A percentile compares a stretch with the other conserved stretches of the same genome.
Evolutionary conservation across 2,888 invertebrate genomes (phyloP).

Genomic region (Keiferia lycopersicella): DNA sequence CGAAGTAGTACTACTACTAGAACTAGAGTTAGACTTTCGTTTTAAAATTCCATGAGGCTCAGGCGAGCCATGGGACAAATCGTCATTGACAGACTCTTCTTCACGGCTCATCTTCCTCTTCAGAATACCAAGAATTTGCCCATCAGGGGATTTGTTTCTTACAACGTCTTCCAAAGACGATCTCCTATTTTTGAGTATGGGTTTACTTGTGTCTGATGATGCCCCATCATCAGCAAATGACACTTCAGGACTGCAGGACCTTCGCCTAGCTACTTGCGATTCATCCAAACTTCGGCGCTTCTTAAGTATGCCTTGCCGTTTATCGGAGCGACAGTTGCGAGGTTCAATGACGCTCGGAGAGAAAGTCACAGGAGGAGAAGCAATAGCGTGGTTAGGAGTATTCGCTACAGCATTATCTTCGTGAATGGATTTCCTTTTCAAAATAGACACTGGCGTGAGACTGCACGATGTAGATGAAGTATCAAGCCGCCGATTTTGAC

Average conservation of each 20-base stretch:
- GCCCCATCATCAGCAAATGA: slow-evolving; percentile 81
- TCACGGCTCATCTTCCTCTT: slow-evolving; percentile 86
- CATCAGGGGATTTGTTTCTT: slow-evolving; percentile 84
- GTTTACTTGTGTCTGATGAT: slow-evolving; percentile 79
- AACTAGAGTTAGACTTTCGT: slow-evolving; percentile 87
- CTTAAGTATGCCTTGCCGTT: slow-evolving; percentile 89
- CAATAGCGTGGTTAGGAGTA: slow-evolving; percentile 75
- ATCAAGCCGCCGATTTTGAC: slow-evolving; percentile 77
- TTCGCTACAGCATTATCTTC: slow-evolving; percentile 76
- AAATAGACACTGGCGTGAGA: slow-evolving; percentile 83
- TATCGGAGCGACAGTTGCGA: slow-evolving; percentile 76
- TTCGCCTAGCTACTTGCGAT: slow-evolving; percentile 84
- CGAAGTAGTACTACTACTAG: slow-evolving; percentile 83
- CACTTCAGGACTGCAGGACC: slow-evolving; percentile 87
- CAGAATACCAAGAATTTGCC: slow-evolving; percentile 84
- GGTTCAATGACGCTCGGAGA: slow-evolving; percentile 88
- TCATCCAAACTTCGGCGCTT: slow-evolving; percentile 92
- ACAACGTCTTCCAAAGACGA: slow-evolving; percentile 87
- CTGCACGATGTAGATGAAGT: slow-evolving; percentile 60
- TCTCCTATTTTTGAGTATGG: slow-evolving; percentile 85
- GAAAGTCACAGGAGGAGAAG: slow-evolving; percentile 89
- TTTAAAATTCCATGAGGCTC: slow-evolving; percentile 91
- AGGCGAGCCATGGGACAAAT: slow-evolving; percentile 83
- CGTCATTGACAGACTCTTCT: slow-evolving; percentile 83
- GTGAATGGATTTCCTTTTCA: slow-evolving; percentile 84